These are phyloP conservation scores for Stegostoma tigrinum DNA, from an alignment of 2,113 vertebrate genomes.

Conservation along the genomic window DNA sequence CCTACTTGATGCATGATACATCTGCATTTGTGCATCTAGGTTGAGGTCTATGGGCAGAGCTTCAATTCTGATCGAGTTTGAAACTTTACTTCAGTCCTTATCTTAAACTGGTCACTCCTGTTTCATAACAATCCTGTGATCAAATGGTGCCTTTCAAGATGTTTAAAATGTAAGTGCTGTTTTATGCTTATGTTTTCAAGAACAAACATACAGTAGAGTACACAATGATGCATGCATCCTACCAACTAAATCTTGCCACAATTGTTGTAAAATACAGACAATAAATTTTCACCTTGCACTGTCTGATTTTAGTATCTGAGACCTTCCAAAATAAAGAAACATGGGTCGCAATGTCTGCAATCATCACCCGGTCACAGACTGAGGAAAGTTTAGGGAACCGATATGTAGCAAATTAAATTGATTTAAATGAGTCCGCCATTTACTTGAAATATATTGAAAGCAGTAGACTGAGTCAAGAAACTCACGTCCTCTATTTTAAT, in stretches of 20 bases:
- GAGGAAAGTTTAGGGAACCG: too few species aligned
- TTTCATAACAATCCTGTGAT: neutral
- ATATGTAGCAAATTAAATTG: too few species aligned
- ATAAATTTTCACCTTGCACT: too few species aligned
- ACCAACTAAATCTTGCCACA: neutral
- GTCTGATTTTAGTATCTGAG: too few species aligned
- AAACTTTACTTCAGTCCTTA: neutral
- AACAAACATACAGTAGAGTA: neutral
- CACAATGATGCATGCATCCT: neutral
- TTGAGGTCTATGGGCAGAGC: neutral
- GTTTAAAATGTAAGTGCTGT: neutral
- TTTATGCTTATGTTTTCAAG: neutral
- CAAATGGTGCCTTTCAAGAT: neutral
- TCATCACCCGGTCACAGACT: too few species aligned
- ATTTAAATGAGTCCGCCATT: too few species aligned
- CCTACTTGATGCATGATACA: neutral
- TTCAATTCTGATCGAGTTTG: neutral
- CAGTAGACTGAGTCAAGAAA: too few species aligned
- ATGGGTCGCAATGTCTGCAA: too few species aligned
- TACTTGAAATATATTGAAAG: too few species aligned
- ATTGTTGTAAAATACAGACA: too few species aligned
- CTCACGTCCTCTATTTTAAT: too few species aligned
- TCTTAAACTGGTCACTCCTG: neutral
- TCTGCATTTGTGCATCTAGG: neutral
- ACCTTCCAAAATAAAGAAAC: too few species aligned